Conservation (phyloP, 2,797 vertebrate species). For the Valencia hispanica region DNA sequence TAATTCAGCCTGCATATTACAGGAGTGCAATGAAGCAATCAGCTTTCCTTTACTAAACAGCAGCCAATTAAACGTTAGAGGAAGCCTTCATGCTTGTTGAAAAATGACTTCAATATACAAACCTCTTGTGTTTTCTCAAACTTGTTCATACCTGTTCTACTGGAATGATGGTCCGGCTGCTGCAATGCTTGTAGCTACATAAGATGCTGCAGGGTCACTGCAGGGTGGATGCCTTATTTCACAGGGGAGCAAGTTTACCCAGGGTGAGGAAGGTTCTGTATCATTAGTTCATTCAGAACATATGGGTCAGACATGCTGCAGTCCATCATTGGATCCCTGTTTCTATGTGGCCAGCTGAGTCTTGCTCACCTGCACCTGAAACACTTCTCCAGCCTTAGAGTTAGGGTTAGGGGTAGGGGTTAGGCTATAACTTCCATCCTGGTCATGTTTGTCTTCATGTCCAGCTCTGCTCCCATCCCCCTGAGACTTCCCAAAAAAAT, state of each 20-base stretch:
- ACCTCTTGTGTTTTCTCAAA: constrained; percentile 3
- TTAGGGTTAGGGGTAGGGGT: background rate
- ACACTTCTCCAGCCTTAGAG: constrained; percentile 13
- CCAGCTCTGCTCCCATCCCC: constrained; percentile 14
- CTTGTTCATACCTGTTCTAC: constrained; percentile 4
- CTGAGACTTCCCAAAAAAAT: constrained; percentile 65
- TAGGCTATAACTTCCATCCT: constrained; percentile 2
- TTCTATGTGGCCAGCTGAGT: constrained; percentile 30
- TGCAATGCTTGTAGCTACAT: background rate
- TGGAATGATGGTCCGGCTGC: background rate
- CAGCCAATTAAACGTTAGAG: constrained; percentile 34
- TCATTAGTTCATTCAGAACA: constrained; percentile 62
- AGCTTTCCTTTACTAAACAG: constrained; percentile 41
- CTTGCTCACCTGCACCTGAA: constrained; percentile 31
- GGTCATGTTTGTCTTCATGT: constrained; percentile 23
- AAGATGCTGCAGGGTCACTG: constrained; percentile 14
- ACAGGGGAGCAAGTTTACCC: constrained; percentile 36
- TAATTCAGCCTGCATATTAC: constrained; percentile 17
- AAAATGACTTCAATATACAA: constrained; percentile 26
- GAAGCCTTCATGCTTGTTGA: constrained; percentile 22
- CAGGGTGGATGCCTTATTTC: constrained; percentile 34
- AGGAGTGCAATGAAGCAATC: constrained; percentile 18
- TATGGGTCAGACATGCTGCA: constrained; percentile 53
- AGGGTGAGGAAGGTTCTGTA: constrained; percentile 58
- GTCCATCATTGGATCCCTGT: constrained; percentile 56